Conservation (phyloP, 2,113 vertebrate species). For the Nipponia nippon region DNA sequence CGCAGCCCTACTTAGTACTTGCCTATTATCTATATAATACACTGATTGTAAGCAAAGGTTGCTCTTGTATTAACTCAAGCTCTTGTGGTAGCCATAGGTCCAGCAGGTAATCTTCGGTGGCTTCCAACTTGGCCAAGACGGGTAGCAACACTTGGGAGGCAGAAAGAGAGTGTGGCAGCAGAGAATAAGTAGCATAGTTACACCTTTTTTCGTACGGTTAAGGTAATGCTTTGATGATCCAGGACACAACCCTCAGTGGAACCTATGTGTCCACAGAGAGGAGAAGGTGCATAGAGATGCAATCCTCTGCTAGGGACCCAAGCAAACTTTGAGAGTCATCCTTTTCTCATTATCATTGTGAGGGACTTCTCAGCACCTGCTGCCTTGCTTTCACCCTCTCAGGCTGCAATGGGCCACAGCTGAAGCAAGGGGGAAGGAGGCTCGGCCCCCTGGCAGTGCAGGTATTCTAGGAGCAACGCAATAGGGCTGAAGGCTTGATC, state of each 20-base stretch:
- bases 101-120: not conserved
- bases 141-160: not conserved
- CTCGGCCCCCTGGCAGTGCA: not conserved
- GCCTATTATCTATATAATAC: not conserved
- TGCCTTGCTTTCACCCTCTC: not conserved
- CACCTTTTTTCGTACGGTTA: no score
- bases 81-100: not conserved
- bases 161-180: not conserved
- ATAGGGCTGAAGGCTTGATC: not conserved
- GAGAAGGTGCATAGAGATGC: not conserved
- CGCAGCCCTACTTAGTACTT: not conserved
- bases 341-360: not conserved
- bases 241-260: not conserved
- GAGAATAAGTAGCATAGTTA: not conserved
- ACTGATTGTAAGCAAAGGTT: not conserved
- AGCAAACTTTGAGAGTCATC: not conserved
- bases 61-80: not conserved
- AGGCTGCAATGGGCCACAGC: not conserved
- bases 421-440: not conserved
- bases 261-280: accelerated
- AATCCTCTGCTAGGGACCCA: not conserved
- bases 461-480: not conserved
- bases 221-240: not conserved
- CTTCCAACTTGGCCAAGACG: not conserved
- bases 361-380: not conserved